These are phyloP conservation scores for Subacronicta megacephala DNA, from an alignment of 2,888 invertebrate genomes.

Conservation along the genomic window DNA sequence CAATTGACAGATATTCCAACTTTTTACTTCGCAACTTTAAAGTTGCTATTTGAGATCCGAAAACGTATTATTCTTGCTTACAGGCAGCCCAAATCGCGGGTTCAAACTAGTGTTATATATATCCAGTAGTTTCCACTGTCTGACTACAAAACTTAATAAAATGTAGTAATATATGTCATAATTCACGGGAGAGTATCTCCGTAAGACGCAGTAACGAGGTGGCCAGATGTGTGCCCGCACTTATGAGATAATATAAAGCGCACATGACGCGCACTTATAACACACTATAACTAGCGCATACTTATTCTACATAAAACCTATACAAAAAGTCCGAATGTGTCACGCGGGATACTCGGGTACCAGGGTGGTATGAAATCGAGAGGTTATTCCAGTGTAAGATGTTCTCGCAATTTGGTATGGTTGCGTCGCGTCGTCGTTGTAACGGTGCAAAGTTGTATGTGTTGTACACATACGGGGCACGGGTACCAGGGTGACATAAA, in stretches of 20 bases:
- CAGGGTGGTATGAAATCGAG: constrained; percentile 24
- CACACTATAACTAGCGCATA: constrained; percentile 46
- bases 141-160: constrained; percentile 56
- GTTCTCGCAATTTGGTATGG: not conserved
- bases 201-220: constrained; percentile 59
- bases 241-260: constrained; percentile 55
- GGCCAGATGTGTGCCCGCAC: constrained; percentile 61
- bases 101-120: constrained; percentile 12
- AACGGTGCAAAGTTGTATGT: not conserved
- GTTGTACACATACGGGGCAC: not conserved
- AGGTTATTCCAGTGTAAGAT: not conserved
- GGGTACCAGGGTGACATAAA: constrained; percentile 28
- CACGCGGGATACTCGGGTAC: constrained; percentile 24
- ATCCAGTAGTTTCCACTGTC: constrained; percentile 24
- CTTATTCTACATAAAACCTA: constrained; percentile 27
- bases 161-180: constrained; percentile 55
- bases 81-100: no score
- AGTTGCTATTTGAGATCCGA: no score
- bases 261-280: constrained; percentile 56
- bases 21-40: no score
- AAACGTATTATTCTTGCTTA: no score
- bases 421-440: no score
- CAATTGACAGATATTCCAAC: no score
- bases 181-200: constrained; percentile 54
- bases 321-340: constrained; percentile 32